Base-by-base conservation (phyloP, 2,113 vertebrate species). In the Xenopus tropicalis region DNA sequence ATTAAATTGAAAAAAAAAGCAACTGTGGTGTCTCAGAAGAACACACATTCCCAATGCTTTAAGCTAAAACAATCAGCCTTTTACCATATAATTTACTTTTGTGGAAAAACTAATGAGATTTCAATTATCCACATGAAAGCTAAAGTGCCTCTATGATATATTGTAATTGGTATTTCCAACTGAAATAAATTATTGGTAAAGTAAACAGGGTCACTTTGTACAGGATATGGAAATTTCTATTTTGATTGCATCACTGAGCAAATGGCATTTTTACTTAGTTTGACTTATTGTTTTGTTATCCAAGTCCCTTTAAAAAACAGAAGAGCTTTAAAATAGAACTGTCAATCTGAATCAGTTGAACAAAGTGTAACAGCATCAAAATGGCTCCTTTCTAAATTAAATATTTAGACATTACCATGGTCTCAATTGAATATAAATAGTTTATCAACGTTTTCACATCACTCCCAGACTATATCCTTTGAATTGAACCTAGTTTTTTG, bases 131-230 rank as follows among this genome's bases (percentile, higher is more conserved):
- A 69, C 58, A 75, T 75, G 59, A 67, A 68, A 75, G 57, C 46
- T 62, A 69, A 67, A 52, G 57, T 62, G 56, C 25, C 43, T 62
- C 20, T 65, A 25, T 72, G 51, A 72, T 65, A 62, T 68, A 69
- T 68, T 75, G 66, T 69, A 75, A 75, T 75, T 75, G 65, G 43
- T 69, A 68, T 75, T 75, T 69, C 44, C 56, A 75, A 62, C 68
- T 75, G 25, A 52, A 62, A 75, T 69, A 75, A 75, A 69, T 69
- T 75, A 75, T 69, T 75, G 48, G 56, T 59, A 74, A 74, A 74
- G 42, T 51, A 56, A 74, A 66, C 19, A 19, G 63, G 56, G 65
- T 69, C 58, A 69, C 69, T 74, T 69, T 69, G 20, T 69, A 67
- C 29, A 23, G 56, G 46, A 75, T 75, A 44, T 69, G 44, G 4